Evolutionary conservation across 64 coral and sea anemone species (phyloP).

Genomic region (Stylophora pistillata): DNA sequence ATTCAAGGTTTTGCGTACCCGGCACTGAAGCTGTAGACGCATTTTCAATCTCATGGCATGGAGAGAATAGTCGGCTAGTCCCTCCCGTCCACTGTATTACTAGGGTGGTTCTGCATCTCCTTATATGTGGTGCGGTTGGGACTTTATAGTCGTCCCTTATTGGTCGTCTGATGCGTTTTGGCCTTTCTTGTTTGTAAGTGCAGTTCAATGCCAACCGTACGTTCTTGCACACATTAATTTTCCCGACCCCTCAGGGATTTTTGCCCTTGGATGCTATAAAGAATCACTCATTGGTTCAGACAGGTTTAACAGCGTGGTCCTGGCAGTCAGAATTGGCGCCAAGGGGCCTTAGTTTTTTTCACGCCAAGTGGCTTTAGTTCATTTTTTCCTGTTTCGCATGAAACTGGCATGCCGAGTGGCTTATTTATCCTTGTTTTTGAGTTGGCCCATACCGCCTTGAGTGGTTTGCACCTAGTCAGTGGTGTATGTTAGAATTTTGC

Average conservation of each 20-base stretch:
- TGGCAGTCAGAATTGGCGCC: background rate
- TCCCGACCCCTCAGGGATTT: background rate
- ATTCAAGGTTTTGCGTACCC: conserved; percentile 56
- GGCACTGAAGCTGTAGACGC: conserved; percentile 35
- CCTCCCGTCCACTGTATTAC: background rate
- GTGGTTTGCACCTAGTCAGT: too few relatives aligned
- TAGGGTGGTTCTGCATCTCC: background rate
- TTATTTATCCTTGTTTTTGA: too few relatives aligned
- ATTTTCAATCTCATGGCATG: conserved; percentile 28
- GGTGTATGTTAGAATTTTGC: too few relatives aligned
- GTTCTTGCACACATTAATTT: background rate
- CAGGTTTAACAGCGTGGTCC: background rate
- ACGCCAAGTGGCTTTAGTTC: conserved; percentile 4
- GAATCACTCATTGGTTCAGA: background rate
- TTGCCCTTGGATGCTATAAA: background rate
- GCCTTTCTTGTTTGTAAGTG: background rate
- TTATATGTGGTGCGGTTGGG: background rate
- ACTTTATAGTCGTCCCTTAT: conserved; percentile 12
- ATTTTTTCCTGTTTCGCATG: background rate
- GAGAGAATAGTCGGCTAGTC: conserved; percentile 48
- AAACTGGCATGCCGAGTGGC: too few relatives aligned
- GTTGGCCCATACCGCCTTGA: too few relatives aligned
- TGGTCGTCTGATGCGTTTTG: conserved; percentile 8
- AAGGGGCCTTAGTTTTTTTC: background rate
- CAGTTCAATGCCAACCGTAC: background rate